These are phyloP conservation scores for Scomber japonicus DNA, from an alignment of 2,113 vertebrate genomes.

Conservation along the genomic window DNA sequence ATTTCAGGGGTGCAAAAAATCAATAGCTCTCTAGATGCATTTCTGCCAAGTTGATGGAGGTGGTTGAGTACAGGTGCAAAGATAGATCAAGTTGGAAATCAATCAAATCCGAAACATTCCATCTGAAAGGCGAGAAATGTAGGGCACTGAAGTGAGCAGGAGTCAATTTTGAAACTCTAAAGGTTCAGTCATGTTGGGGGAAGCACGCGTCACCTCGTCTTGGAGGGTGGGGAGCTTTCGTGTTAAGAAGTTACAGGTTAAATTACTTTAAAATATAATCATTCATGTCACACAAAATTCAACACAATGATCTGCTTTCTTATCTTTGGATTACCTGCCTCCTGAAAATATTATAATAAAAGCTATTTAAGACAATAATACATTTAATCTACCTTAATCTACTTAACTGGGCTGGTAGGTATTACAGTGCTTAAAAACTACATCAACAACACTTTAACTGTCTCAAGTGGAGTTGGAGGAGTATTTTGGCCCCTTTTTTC, in stretches of 20 bases:
- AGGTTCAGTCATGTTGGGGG: constrained; percentile 55
- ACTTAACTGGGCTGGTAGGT: constrained; percentile 8
- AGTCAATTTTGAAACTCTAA: constrained; percentile 66
- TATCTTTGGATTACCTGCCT: background rate
- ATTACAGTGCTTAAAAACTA: constrained; percentile 19
- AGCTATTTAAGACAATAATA: constrained; percentile 11
- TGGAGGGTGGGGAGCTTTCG: background rate
- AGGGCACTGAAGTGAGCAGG: constrained; percentile 68
- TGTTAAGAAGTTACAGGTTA: constrained; percentile 21
- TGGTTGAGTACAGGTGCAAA: constrained; percentile 70
- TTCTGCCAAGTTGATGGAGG: constrained; percentile 80
- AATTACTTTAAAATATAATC: background rate
- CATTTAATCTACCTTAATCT: constrained; percentile 44
- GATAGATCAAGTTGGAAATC: constrained; percentile 81
- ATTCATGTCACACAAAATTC: background rate
- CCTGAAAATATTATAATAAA: background rate
- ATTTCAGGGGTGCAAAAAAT: constrained; percentile 80
- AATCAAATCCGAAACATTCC: constrained; percentile 81
- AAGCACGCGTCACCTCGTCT: constrained; percentile 12
- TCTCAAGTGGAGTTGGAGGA: constrained; percentile 26
- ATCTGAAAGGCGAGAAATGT: constrained; percentile 72
- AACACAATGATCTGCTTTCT: background rate
- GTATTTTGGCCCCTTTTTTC: background rate
- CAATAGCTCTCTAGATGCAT: constrained; percentile 79
- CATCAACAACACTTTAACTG: constrained; percentile 1